These are phyloP conservation scores for Euschistus heros DNA, from an alignment of 1,140 invertebrate species.

Conservation along the genomic window DNA sequence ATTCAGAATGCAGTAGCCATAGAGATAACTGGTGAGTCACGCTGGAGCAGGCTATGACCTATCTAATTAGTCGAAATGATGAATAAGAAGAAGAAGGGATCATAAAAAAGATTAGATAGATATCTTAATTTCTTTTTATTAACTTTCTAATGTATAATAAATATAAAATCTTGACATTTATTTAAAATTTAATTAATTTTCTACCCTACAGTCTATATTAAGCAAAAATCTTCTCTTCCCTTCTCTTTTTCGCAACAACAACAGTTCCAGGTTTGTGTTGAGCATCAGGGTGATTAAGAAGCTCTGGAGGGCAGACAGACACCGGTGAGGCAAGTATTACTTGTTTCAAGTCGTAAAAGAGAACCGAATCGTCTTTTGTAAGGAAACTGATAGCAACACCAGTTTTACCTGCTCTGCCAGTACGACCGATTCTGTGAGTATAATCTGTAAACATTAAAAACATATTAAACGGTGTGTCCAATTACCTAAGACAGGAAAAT, in stretches of 20 bases:
- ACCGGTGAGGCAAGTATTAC: constrained; percentile 80
- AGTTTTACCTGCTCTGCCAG: constrained; percentile 94
- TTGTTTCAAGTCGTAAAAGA: constrained; percentile 97
- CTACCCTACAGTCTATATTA: constrained; percentile 34
- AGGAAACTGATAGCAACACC: constrained; percentile 93
- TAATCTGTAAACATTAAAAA: constrained; percentile 61
- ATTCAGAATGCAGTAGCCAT: no score
- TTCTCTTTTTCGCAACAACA: constrained; percentile 79
- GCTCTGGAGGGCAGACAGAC: constrained; percentile 89
- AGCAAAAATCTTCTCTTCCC: constrained; percentile 91
- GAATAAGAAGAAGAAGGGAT: no score
- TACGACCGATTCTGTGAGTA: constrained; percentile 97
- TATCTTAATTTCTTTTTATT: no score
- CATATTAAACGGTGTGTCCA: constrained; percentile 22
- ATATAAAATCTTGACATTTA: no score
- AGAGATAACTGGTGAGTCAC: no score
- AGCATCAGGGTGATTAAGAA: constrained; percentile 96
- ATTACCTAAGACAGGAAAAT: neutral
- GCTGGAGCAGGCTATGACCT: no score
- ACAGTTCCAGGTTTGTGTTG: constrained; percentile 96
- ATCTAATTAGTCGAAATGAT: no score
- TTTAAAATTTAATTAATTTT: no score
- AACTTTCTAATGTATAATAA: no score
- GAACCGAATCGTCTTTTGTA: constrained; percentile 88
- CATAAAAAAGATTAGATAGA: no score